Evolutionary conservation across 2,797 vertebrate species (phyloP).

Genomic region (Bryconaethiops microstoma): DNA sequence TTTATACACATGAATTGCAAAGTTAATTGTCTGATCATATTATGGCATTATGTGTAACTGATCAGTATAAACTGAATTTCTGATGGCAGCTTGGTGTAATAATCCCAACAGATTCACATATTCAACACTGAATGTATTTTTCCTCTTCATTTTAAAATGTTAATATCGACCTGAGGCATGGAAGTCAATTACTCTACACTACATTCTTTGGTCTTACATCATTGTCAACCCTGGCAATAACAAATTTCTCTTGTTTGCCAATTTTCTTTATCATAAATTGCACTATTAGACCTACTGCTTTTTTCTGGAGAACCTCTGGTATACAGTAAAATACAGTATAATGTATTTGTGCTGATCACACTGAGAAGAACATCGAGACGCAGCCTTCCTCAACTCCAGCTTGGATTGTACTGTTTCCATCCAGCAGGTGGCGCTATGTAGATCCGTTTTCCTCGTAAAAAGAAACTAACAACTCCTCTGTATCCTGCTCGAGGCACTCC

Average conservation of each 20-base stretch:
- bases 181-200: constrained; percentile 15
- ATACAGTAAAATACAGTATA: background rate
- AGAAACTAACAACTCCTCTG: constrained; percentile 86
- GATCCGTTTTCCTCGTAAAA: constrained; percentile 86
- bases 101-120: constrained; percentile 12
- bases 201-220: constrained; percentile 54
- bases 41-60: background rate
- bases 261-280: background rate
- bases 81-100: constrained; percentile 23
- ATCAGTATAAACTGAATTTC: constrained; percentile 28
- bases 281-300: background rate
- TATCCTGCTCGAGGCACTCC: constrained; percentile 93
- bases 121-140: constrained; percentile 23
- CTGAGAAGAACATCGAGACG: background rate
- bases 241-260: background rate
- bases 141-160: constrained; percentile 5
- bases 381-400: constrained; percentile 84
- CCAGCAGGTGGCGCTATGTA: constrained; percentile 86
- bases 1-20: constrained; percentile 29
- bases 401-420: constrained; percentile 88
- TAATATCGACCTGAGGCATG: constrained; percentile 44
- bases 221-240: background rate
- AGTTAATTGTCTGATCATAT: constrained; percentile 28
- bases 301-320: background rate
- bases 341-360: constrained; percentile 1